phyloP scores from a whole-genome alignment of 2,797 vertebrate species.

The Hapalemur alaotrensis region DNA sequence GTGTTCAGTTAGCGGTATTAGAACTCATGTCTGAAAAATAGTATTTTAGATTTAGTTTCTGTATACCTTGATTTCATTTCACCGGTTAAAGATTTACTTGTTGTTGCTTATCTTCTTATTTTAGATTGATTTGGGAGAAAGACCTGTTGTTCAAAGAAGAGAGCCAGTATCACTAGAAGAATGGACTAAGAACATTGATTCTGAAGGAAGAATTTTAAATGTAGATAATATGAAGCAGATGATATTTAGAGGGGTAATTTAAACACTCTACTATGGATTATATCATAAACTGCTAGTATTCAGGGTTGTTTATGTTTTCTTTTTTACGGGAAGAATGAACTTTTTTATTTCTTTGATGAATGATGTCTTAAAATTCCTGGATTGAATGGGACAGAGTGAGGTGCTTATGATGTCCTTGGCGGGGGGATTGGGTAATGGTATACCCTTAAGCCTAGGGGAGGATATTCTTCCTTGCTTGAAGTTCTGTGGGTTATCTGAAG shows the following conservation, averaged over 20 bases:
- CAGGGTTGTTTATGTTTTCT: background rate
- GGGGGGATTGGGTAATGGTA: background rate
- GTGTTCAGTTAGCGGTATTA: background rate
- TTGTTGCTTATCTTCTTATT: slow-evolving; percentile 45
- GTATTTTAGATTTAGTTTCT: background rate
- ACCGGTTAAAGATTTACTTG: background rate
- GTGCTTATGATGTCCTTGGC: background rate
- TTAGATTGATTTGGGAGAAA: slow-evolving; percentile 93
- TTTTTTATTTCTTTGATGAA: slow-evolving; percentile 30
- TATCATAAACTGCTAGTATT: background rate
- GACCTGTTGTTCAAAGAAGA: slow-evolving; percentile 90
- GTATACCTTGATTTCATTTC: background rate
- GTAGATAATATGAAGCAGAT: slow-evolving; percentile 87
- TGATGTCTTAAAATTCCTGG: background rate
- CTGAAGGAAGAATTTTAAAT: slow-evolving; percentile 91
- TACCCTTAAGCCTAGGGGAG: background rate
- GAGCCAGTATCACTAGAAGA: slow-evolving; percentile 91
- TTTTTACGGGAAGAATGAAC: background rate
- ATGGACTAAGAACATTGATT: slow-evolving; percentile 91
- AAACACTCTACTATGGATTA: background rate
- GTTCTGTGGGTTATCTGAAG: background rate
- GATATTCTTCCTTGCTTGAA: background rate
- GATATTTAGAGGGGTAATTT: slow-evolving; percentile 95
- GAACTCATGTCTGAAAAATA: background rate
- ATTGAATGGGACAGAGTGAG: slow-evolving; percentile 4